Percentiles rank a stretch among this genome's conserved stretches.
Evolutionary conservation across 2,888 invertebrate species (phyloP).

Genomic region (Flabesymbios commensalis): DNA sequence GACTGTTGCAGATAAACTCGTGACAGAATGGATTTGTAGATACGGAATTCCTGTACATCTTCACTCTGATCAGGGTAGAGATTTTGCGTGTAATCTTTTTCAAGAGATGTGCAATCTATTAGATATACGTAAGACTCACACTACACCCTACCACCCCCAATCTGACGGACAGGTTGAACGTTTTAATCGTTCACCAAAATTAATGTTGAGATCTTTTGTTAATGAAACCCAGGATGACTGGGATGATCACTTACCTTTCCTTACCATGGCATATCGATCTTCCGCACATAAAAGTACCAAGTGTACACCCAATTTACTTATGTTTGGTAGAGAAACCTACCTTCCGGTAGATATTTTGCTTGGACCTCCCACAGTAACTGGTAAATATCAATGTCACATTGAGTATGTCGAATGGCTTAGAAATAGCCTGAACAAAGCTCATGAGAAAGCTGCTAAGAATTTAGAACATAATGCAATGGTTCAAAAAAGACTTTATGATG

Average conservation of each 20-base stretch:
- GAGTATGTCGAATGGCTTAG: conserved; percentile 10
- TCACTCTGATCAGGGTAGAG: conserved; percentile 34
- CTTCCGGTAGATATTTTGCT: conserved; percentile 32
- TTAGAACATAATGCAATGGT: background rate
- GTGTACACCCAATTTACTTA: conserved; percentile 26
- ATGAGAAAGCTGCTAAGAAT: background rate
- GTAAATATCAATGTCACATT: background rate
- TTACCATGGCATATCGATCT: conserved; percentile 28
- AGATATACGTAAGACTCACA: conserved; percentile 32
- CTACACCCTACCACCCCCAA: conserved; percentile 29
- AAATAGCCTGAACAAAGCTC: background rate
- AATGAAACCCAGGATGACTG: conserved; percentile 26
- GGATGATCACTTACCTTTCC: conserved; percentile 33
- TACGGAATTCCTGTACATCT: conserved; percentile 28
- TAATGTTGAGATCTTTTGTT: conserved; percentile 21
- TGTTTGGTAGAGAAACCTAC: conserved; percentile 27
- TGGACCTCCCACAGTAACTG: background rate
- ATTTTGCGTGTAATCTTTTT: conserved; percentile 34
- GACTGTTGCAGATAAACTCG: conserved; percentile 32
- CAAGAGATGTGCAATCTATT: conserved; percentile 21
- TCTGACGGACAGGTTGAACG: conserved; percentile 32
- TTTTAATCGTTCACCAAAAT: conserved; percentile 27
- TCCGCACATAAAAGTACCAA: conserved; percentile 25
- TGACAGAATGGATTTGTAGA: conserved; percentile 26
- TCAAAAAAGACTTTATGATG: background rate